phyloP scores from a whole-genome alignment of 2,888 invertebrate species.

The Germaria angustata region DNA sequence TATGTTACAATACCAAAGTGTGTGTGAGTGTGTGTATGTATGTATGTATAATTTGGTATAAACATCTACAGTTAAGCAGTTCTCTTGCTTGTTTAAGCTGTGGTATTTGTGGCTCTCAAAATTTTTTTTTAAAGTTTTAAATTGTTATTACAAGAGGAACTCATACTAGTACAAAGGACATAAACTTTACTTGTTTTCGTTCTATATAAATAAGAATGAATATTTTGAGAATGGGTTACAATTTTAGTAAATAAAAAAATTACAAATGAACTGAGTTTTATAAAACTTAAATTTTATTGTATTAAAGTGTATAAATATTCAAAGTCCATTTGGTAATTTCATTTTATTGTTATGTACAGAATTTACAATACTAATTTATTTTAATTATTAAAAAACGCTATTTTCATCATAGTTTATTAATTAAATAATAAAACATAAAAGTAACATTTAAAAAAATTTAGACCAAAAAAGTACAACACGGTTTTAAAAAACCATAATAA shows the following conservation, averaged over 20 bases:
- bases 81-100: constrained; percentile 36
- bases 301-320: not conserved
- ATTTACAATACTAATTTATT: not conserved
- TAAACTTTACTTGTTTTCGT: constrained; percentile 14
- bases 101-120: constrained; percentile 31
- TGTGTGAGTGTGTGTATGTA: not conserved
- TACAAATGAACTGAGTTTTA: not conserved
- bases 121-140: constrained; percentile 30
- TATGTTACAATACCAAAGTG: constrained; percentile 12
- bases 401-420: constrained; percentile 10
- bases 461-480: not conserved
- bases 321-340: not conserved
- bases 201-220: too few relatives aligned
- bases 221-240: not conserved
- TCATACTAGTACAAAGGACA: not conserved
- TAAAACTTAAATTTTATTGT: constrained; percentile 17
- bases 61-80: constrained; percentile 22
- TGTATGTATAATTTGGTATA: not conserved
- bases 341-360: not conserved
- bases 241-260: not conserved
- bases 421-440: constrained; percentile 21
- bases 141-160: constrained; percentile 25
- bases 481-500: not conserved
- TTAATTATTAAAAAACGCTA: constrained; percentile 18
- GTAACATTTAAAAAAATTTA: constrained; percentile 28